A percentile compares a stretch with the other conserved stretches of the same genome.
Evolutionary conservation across 2,888 invertebrate species (phyloP).

Genomic region (Falcaria lacertinaria): DNA sequence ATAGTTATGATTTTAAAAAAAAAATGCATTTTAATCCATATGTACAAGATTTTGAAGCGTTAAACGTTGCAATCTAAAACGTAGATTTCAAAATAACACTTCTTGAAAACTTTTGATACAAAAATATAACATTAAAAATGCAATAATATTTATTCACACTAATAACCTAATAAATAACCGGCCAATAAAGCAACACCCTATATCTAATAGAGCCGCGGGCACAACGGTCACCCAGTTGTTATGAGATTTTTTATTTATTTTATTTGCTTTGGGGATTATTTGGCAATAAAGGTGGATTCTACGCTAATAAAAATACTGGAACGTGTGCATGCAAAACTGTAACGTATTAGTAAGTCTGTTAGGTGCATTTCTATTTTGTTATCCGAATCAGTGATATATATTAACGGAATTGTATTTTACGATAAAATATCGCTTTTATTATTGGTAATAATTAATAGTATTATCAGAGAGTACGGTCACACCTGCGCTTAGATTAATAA

Average conservation of each 20-base stretch:
- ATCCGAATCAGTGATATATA: not conserved
- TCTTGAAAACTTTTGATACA: not conserved
- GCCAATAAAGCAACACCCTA: not conserved
- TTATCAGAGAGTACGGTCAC: not conserved
- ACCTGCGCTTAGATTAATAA: no score
- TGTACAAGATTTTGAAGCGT: no score
- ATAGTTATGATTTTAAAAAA: no score
- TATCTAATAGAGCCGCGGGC: conserved; percentile 9
- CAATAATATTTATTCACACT: not conserved
- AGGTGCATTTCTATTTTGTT: not conserved
- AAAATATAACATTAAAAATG: not conserved
- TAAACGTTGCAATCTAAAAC: no score
- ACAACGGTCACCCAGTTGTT: conserved; percentile 10
- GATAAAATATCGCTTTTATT: not conserved
- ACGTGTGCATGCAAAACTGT: not conserved
- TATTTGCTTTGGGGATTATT: conserved; percentile 50
- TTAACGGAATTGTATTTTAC: not conserved
- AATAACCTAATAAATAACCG: not conserved
- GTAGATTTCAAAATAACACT: no score
- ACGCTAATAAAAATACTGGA: conserved; percentile 21
- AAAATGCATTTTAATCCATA: no score
- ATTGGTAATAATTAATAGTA: not conserved
- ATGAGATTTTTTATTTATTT: conserved; percentile 39
- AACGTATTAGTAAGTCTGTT: not conserved
- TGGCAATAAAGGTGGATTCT: conserved; percentile 50